Base-by-base conservation (phyloP, 2,113 vertebrate species). In the Asarcornis scutulata region DNA sequence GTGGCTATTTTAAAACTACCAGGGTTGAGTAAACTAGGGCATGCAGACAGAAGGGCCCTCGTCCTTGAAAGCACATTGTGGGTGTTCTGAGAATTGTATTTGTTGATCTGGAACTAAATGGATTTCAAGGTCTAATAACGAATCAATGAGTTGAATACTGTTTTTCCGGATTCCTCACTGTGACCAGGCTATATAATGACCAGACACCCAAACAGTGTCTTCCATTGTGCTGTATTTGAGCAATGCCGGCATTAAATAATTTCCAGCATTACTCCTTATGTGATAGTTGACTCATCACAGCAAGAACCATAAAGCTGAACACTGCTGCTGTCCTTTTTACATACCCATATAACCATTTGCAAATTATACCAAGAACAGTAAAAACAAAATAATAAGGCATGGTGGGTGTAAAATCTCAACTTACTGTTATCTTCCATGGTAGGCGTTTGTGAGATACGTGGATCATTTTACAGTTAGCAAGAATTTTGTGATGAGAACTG, bases 1-100 rank as follows among this genome's bases (percentile, higher is more conserved):
- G 93, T 94, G 93, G 87, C 74, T 91, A 83, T 94, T 95, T 92
- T 95, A 68, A 91, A 93, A 92, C 89, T 64, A 97, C 87, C 46
- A 91, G 50, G 78, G 80, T 84, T 93, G 80, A 95, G 66, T 86
- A 94, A 96, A 92, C 75, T 66, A 92, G 83, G 74, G 48, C 92
- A 91, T 44, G n/a, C 55, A 88, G 63, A 94, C 74, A 79, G 89
- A 89, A 92, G 75, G 46, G 66, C 64, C 75, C 77, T 95, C 77
- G 92, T 95, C 88, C 95, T 93, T 15, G 7, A 79, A 93, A 95
- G 69, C 66, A 53, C 17, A 10, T 17, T 87, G 81, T 84, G 95
- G 52, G 32, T 92, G 40, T 60, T 60, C 64, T 86, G 48, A 82
- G 58, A 75, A 92, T 68, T 86, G 82, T 88, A 76, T 92, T 86